Conservation (phyloP, 2,888 invertebrate genomes). For the Platycheirus rosarum region DNA sequence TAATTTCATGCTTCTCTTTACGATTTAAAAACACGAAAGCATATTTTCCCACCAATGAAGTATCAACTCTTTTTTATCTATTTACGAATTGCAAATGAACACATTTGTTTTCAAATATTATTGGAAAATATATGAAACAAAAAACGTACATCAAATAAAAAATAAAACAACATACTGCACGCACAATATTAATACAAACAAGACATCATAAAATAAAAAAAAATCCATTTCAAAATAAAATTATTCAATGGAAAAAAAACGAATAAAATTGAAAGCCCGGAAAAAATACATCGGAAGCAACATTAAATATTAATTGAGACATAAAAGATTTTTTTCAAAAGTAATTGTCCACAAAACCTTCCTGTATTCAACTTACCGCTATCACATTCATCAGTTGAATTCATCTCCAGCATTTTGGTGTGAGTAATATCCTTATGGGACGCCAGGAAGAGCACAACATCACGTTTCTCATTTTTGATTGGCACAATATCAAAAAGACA, state of each 20-base stretch:
- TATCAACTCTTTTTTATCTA: too few relatives aligned
- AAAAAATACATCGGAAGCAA: not conserved
- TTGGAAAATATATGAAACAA: not conserved
- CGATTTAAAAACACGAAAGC: too few relatives aligned
- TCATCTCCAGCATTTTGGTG: constrained; percentile 94
- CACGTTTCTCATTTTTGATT: constrained; percentile 98
- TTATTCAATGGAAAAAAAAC: not conserved
- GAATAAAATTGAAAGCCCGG: not conserved
- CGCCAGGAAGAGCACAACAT: constrained; percentile 97
- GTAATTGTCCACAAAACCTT: not conserved
- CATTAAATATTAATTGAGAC: constrained; percentile 24
- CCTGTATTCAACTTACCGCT: constrained; percentile 90
- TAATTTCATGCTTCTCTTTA: too few relatives aligned
- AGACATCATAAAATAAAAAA: constrained; percentile 3
- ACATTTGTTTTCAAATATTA: too few relatives aligned
- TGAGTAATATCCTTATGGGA: constrained; percentile 98
- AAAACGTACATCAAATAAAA: not conserved
- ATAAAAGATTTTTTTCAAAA: constrained; percentile 1
- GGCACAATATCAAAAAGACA: constrained; percentile 98
- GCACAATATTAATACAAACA: not conserved
- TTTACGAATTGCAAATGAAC: too few relatives aligned
- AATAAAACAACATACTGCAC: not conserved
- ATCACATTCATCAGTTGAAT: constrained; percentile 92
- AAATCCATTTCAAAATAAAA: not conserved
- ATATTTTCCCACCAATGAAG: too few relatives aligned